Percentiles rank a stretch among this genome's conserved stretches.
Evolutionary conservation across 2,888 invertebrate species (phyloP).

Genomic region (Morpho helenor): DNA sequence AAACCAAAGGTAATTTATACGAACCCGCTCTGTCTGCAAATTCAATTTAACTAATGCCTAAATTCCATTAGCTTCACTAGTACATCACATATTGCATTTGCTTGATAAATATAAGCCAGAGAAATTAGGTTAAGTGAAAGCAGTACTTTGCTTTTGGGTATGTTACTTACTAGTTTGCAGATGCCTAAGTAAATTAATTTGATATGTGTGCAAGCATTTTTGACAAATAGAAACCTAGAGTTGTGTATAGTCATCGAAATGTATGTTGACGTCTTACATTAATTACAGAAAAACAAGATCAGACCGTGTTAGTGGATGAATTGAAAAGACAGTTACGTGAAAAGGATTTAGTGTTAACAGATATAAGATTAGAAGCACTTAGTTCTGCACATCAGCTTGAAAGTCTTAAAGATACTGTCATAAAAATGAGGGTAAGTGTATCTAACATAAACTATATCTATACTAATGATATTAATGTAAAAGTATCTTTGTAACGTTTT

Average conservation of each 20-base stretch:
- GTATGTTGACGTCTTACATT: slow-evolving; percentile 4
- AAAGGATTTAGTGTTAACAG: slow-evolving; percentile 97
- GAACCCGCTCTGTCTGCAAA: slow-evolving; percentile 4
- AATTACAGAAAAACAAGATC: slow-evolving; percentile 71
- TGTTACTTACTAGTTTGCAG: slow-evolving; percentile 7
- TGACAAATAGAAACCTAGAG: slow-evolving; percentile 20
- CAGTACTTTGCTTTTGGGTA: slow-evolving; percentile 2
- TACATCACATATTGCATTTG: slow-evolving; percentile 13
- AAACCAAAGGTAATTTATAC: slow-evolving; percentile 61
- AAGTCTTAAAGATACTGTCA: slow-evolving; percentile 96
- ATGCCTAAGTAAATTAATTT: slow-evolving; percentile 17
- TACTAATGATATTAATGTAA: not conserved
- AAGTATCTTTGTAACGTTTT: too few relatives aligned
- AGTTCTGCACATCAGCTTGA: slow-evolving; percentile 98
- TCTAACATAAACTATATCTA: not conserved
- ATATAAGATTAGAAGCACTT: slow-evolving; percentile 96
- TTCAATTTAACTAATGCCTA: slow-evolving; percentile 15
- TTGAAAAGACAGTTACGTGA: slow-evolving; percentile 95
- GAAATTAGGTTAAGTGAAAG: slow-evolving; percentile 23
- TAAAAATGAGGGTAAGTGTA: slow-evolving; percentile 92
- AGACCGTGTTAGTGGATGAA: slow-evolving; percentile 83
- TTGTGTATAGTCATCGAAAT: slow-evolving; percentile 1
- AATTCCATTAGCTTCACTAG: slow-evolving; percentile 11
- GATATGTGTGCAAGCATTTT: slow-evolving; percentile 14
- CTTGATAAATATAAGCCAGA: slow-evolving; percentile 9